phyloP scores from a whole-genome alignment of 2,113 vertebrate species.

The Tapirus terrestris region DNA sequence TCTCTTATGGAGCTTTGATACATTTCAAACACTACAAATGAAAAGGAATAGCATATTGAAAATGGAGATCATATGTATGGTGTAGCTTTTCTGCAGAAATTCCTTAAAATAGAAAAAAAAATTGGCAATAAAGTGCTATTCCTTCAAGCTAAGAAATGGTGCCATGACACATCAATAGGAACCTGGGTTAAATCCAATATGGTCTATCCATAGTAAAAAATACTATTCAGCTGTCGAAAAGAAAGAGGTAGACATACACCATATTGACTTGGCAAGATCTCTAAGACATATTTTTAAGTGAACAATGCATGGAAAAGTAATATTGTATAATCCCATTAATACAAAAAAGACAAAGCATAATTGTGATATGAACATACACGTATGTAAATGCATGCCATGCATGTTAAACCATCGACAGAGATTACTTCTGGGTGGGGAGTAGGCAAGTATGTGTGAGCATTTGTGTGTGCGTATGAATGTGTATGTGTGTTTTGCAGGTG shows the following conservation, averaged over 20 bases:
- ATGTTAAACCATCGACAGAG: not conserved
- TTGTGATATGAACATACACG: not conserved
- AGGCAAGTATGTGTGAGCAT: not conserved
- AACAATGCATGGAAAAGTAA: conserved; percentile 25
- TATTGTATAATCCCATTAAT: conserved; percentile 17
- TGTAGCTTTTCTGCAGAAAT: conserved; percentile 70
- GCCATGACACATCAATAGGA: conserved; percentile 26
- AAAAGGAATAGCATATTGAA: conserved; percentile 74
- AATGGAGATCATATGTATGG: conserved; percentile 80
- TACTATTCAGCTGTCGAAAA: conserved; percentile 60
- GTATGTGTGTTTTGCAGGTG: not conserved
- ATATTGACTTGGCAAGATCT: conserved; percentile 51
- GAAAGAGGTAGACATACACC: conserved; percentile 58
- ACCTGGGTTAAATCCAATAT: conserved; percentile 65
- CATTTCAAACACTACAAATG: conserved; percentile 74
- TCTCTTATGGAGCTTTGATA: conserved; percentile 64
- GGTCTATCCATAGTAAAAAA: conserved; percentile 36
- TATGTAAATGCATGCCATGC: not conserved
- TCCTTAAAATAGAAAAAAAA: conserved; percentile 63
- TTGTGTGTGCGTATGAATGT: not conserved
- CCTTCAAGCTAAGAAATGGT: conserved; percentile 69
- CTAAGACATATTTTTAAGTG: conserved; percentile 54
- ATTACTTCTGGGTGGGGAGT: not conserved
- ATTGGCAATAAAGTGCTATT: conserved; percentile 59
- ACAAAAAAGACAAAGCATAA: conserved; percentile 16